Base-by-base conservation (phyloP, 2,888 invertebrate genomes). In the Mellilla xanthometata region DNA sequence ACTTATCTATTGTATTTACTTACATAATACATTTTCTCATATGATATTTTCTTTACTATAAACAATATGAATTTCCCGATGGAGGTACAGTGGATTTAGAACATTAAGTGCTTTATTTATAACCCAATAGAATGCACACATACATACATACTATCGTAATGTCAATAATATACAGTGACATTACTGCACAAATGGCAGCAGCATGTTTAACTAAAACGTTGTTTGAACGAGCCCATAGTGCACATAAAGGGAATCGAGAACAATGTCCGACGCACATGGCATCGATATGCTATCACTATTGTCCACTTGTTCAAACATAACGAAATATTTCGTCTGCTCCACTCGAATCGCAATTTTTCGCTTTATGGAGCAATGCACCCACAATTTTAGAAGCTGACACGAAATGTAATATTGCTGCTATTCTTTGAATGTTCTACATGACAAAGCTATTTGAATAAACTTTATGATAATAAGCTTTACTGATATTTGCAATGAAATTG, bases 181-280 rank as follows among this genome's bases (percentile, higher is more conserved):
- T 72, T 67, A 68, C 57, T 60, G 49, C 58, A 56, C 49, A 69
- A 65, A 72, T 63, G 49, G 54, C 52, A 53, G 56, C 59, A 66
- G 60, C 63, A 39, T 63, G 62, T 63, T 60, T 60, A 62, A 56
- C 60, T 65, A 57, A 58, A 63, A 65, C 66, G 68, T 65, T 77
- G 73, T 80, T 77, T 74, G 66, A 56, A 60, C 65, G 69, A 65
- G 74, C 78, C 62, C 69, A 68, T 71, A 72, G 62, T 65, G 64
- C 58, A 61, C 63, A 66, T 68, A 52, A 43, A 53, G 49, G 57
- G 64, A 63, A 55, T 53, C 51, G 61, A 58, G 61, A 71, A 76
- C 69, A 76, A 78, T 70, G 59, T 50, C 52, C 55, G 60, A 56
- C 60, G 58, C 57, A 56, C 56, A 60, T 53, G 56, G 51, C 56